These are phyloP conservation scores for Dromiciops gliroides DNA, from an alignment of 2,113 vertebrate genomes.

Conservation along the genomic window DNA sequence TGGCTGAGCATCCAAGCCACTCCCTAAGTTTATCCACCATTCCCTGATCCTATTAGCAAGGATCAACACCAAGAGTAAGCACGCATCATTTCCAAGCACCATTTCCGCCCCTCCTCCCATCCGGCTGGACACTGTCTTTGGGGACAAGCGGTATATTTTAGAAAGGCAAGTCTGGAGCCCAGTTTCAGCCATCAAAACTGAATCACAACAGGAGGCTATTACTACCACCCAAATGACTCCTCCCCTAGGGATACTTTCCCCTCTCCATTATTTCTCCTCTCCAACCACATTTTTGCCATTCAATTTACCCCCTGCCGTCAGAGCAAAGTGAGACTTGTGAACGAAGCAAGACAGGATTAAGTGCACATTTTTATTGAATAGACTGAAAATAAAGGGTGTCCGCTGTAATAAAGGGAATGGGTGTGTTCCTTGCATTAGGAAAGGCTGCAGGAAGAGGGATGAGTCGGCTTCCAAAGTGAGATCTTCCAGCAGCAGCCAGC, in stretches of 20 bases:
- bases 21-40: background rate
- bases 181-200: background rate
- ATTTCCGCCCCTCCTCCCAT: background rate
- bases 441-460: background rate
- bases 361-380: background rate
- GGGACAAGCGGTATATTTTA: background rate
- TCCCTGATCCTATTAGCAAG: background rate
- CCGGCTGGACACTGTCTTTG: background rate
- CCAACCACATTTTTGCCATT: background rate
- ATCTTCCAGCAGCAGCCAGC: background rate
- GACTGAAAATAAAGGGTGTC: background rate
- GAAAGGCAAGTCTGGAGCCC: background rate
- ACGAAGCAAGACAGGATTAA: accelerated
- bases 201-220: background rate
- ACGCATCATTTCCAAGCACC: background rate
- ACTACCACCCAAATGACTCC: background rate
- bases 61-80: background rate
- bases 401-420: background rate
- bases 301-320: accelerated
- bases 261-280: background rate
- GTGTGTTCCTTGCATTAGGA: background rate
- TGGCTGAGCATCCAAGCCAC: background rate
- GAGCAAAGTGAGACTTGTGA: background rate
- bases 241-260: background rate
- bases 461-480: background rate